Evolutionary conservation across 2,888 invertebrate genomes (phyloP), one percentile per base, ranked within the genome.

Genomic region (Pantelozetes paolii): DNA sequence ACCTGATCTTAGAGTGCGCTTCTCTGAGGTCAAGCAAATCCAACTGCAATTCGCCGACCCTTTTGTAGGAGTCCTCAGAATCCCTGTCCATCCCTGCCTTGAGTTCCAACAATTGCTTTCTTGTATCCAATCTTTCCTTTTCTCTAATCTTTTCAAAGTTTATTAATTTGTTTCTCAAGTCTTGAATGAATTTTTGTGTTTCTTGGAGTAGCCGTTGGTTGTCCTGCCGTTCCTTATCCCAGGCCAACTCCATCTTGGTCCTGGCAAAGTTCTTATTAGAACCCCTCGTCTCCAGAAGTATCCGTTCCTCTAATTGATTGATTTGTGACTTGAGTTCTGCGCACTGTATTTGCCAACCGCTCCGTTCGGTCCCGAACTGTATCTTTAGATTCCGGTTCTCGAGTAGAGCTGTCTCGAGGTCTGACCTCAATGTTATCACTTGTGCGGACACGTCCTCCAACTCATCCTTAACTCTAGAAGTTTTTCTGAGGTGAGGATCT

Each of bases 161-260:
- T 71, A 82, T 81, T 71, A 79, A 57, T 2, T 77, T 64, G 40
- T 75, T 75, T 40, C 76, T 74, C 57, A 94, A 84, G 82, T 94
- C 94, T 76, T 92, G 85, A 0, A 94, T 93, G 75, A 94, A 85
- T 0, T 92, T 93, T 74, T 79, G 78, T 11, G 93, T 92, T 84
- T 94, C 94, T 81, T 92, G 92, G 40, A 94, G 83, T 50, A 94
- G 83, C n/a, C 93, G 85, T 79, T 93, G 93, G 80, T 93, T 92
- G 80, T 94, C 94, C 81, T 93, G 92, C 28, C 94, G 86, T 82
- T 94, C 94, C 81, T 93, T 94, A 80, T 93, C 93, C 94, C 94
- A 94, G 0, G 93, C 92, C 20, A 94, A 84, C 81, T 94, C 94
- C 86, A 94, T 88, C 72, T 91, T 88, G 1, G 94, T 91, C 79